Evolutionary conservation across 2,113 vertebrate genomes (phyloP).

Genomic region (Platysternon megacephalum): DNA sequence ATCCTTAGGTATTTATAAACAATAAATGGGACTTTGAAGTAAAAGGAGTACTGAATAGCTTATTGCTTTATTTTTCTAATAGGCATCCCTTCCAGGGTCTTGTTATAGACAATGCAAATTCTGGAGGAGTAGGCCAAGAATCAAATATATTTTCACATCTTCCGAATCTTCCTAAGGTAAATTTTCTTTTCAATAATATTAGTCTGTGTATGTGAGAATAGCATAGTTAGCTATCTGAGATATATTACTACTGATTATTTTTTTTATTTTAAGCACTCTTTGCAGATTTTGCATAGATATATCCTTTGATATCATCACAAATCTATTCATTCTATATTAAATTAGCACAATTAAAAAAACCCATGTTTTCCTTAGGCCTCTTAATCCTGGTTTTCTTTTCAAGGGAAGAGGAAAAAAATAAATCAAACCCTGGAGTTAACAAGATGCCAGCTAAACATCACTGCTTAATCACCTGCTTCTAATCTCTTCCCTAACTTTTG

Average conservation of each 20-base stretch:
- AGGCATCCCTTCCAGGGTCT: background rate
- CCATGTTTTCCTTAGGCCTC: background rate
- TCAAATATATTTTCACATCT: background rate
- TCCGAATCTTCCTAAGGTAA: background rate
- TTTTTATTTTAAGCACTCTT: background rate
- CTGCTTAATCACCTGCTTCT: background rate
- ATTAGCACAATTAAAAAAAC: background rate
- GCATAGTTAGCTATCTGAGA: background rate
- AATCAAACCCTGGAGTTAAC: background rate
- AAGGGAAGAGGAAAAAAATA: background rate
- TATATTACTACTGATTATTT: background rate
- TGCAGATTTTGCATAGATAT: background rate
- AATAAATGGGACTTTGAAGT: conserved; percentile 9
- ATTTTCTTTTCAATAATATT: background rate
- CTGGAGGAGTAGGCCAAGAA: background rate
- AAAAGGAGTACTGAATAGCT: conserved; percentile 20
- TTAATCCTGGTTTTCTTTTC: background rate
- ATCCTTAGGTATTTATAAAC: conserved; percentile 36
- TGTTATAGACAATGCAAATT: background rate
- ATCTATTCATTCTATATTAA: background rate
- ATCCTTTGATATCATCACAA: background rate
- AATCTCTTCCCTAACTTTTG: background rate
- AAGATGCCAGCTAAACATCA: background rate
- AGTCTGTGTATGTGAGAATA: background rate
- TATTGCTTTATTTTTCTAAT: conserved; percentile 36